Conservation (phyloP, 2,888 invertebrate genomes). For the Hoplodrina ambigua region DNA sequence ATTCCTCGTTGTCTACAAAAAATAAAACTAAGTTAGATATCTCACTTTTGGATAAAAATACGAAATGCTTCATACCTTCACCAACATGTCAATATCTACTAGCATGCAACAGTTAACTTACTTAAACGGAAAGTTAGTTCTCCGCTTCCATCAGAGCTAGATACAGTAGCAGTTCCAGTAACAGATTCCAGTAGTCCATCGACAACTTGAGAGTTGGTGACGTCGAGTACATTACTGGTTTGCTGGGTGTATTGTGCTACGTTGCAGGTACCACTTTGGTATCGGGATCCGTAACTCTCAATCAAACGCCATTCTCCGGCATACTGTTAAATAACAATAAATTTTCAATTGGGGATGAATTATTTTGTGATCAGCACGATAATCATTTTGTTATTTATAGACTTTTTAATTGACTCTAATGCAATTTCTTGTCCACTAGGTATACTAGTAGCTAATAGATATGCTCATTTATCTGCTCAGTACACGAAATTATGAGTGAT, state of each 20-base stretch:
- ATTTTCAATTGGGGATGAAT: neutral
- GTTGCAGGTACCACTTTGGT: slow-evolving; percentile 76
- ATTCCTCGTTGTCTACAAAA: slow-evolving; percentile 15
- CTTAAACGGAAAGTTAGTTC: slow-evolving; percentile 91
- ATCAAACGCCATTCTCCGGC: slow-evolving; percentile 77
- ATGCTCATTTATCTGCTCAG: too few relatives aligned
- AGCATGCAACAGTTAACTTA: slow-evolving; percentile 50
- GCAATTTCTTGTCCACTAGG: too few relatives aligned
- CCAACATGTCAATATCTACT: neutral
- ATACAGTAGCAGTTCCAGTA: slow-evolving; percentile 72
- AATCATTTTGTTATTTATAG: too few relatives aligned
- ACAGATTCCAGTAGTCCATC: slow-evolving; percentile 68
- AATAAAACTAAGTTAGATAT: neutral
- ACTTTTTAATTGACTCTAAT: neutral
- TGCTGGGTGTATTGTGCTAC: slow-evolving; percentile 72
- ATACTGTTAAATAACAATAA: slow-evolving; percentile 55
- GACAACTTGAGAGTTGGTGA: slow-evolving; percentile 77
- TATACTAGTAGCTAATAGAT: too few relatives aligned
- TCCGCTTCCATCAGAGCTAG: slow-evolving; percentile 90
- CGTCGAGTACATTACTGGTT: slow-evolving; percentile 63
- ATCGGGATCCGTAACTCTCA: slow-evolving; percentile 74
- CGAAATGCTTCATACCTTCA: neutral
- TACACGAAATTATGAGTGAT: too few relatives aligned
- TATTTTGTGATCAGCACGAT: too few relatives aligned
- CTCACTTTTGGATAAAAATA: too few relatives aligned